A percentile compares a stretch with the other conserved stretches of the same genome.
phyloP scores from a whole-genome alignment of 2,797 vertebrate genomes.

The Chaetophractus vellerosus region DNA sequence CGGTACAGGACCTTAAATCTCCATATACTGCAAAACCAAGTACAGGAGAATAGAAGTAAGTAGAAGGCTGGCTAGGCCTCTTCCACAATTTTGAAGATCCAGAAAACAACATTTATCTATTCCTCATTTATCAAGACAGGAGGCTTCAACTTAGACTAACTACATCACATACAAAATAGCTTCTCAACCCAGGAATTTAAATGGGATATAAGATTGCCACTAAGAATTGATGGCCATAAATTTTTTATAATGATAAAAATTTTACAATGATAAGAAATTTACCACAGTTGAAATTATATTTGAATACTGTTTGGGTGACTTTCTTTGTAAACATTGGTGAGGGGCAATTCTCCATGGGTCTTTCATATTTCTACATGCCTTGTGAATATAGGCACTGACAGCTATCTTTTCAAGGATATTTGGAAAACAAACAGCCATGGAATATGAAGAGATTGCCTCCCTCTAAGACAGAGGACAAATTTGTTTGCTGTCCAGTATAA shows the following conservation, averaged over 20 bases:
- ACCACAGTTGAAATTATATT: constrained; percentile 2
- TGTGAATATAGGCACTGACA: not conserved
- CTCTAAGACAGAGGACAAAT: not conserved
- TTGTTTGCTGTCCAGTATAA: not conserved
- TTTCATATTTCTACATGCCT: not conserved
- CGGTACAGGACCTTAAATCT: not conserved
- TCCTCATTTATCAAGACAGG: not conserved
- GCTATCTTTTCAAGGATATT: not conserved
- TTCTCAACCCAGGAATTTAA: not conserved
- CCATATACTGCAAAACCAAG: not conserved
- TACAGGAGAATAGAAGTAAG: not conserved
- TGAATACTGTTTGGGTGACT: not conserved
- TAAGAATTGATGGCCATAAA: not conserved
- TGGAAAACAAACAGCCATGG: not conserved
- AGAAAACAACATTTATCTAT: not conserved
- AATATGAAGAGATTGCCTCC: not conserved
- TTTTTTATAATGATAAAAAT: not conserved
- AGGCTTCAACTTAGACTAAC: not conserved
- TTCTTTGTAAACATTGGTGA: not conserved
- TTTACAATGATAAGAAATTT: not conserved
- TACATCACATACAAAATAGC: not conserved
- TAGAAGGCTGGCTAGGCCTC: not conserved
- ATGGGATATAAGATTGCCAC: not conserved
- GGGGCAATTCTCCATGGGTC: not conserved
- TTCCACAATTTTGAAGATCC: not conserved